phyloP scores from a whole-genome alignment of 2,888 invertebrate genomes.

The Lamellibrachia satsuma region DNA sequence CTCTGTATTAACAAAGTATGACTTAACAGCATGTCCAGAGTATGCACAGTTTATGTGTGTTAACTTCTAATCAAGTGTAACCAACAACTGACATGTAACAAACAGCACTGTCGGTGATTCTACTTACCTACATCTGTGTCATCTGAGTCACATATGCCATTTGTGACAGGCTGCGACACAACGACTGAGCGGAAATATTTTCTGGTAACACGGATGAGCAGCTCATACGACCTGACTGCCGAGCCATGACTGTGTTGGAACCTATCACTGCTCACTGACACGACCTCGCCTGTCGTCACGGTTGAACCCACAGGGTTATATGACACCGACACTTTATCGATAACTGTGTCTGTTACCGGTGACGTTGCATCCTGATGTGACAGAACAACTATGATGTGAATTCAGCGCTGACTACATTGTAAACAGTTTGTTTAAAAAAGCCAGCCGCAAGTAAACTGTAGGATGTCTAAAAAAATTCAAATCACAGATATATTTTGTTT shows the following conservation, averaged over 20 bases:
- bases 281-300: slow-evolving; percentile 73
- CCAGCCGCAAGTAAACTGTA: no score
- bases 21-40: no score
- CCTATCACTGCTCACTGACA: slow-evolving; percentile 86
- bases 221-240: slow-evolving; percentile 82
- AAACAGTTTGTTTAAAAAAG: no score
- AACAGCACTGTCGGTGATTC: not conserved
- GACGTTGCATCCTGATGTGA: slow-evolving; percentile 49
- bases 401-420: no score
- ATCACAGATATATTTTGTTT: no score
- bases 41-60: no score
- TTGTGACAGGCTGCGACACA: not conserved
- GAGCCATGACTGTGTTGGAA: slow-evolving; percentile 83
- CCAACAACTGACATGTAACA: no score
- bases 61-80: no score
- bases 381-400: not conserved
- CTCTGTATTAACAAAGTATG: no score
- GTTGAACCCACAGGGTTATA: slow-evolving; percentile 54
- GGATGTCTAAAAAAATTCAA: no score
- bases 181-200: slow-evolving; percentile 19
- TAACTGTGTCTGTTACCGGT: slow-evolving; percentile 53
- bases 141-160: not conserved
- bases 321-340: slow-evolving; percentile 58
- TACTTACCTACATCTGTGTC: not conserved
- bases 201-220: slow-evolving; percentile 76